Conservation (phyloP, 2,888 invertebrate species). For the Galerucella nymphaeae region DNA sequence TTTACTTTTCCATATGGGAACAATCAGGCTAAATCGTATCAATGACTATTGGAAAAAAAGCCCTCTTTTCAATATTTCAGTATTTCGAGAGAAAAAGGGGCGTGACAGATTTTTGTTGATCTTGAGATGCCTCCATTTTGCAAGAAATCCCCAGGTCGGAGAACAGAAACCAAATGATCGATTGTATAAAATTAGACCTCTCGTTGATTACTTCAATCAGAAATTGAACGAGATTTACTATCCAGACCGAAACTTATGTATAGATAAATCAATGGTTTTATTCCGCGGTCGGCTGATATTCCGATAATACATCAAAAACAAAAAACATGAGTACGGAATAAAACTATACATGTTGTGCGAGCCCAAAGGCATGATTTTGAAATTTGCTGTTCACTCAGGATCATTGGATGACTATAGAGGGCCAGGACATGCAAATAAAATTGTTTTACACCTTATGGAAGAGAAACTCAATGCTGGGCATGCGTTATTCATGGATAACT, state of each 20-base stretch:
- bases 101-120: conserved; percentile 25
- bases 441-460: conserved; percentile 18
- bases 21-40: conserved; percentile 10
- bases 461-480: conserved; percentile 36
- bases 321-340: no score
- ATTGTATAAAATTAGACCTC: conserved; percentile 52
- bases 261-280: conserved; percentile 43
- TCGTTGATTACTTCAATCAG: conserved; percentile 57
- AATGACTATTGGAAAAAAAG: conserved; percentile 9
- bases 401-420: conserved; percentile 22
- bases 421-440: conserved; percentile 23
- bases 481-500: conserved; percentile 41
- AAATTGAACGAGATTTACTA: conserved; percentile 44
- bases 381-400: no score
- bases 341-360: no score
- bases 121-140: conserved; percentile 27
- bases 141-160: conserved; percentile 15
- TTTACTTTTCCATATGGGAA: no score
- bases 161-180: conserved; percentile 13
- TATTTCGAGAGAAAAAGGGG: conserved; percentile 14
- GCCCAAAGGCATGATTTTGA: no score
- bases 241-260: conserved; percentile 42
- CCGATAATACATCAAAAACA: no score
- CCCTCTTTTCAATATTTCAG: conserved; percentile 16
- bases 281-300: conserved; percentile 20